Evolutionary conservation across 2,113 vertebrate genomes (phyloP).

Genomic region (Vanacampus margaritifer): DNA sequence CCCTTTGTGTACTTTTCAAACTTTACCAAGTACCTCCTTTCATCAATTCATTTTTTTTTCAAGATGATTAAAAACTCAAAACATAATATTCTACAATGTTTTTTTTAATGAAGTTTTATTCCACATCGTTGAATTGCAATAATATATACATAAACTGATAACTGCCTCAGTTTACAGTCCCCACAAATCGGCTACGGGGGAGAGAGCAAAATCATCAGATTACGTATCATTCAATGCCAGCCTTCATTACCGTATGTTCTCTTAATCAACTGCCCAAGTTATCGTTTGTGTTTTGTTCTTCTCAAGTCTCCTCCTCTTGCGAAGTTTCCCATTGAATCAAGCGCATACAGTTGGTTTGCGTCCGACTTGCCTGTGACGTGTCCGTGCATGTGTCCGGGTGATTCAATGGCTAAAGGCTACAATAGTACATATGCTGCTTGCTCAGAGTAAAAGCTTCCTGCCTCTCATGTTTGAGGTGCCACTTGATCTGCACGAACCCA

Average conservation of each 20-base stretch:
- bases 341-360: background rate
- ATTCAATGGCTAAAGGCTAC: constrained; percentile 6
- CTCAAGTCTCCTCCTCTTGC: background rate
- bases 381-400: background rate
- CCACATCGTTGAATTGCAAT: too few relatives aligned
- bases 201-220: too few relatives aligned
- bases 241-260: background rate
- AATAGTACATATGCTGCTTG: background rate
- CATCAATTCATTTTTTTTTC: background rate
- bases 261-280: background rate
- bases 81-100: background rate
- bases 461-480: background rate
- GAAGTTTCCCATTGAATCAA: background rate
- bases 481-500: background rate
- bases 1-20: too few relatives aligned
- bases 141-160: too few relatives aligned
- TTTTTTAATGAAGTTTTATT: too few relatives aligned
- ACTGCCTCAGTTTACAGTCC: too few relatives aligned
- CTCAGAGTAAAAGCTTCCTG: background rate
- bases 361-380: background rate
- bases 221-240: too few relatives aligned
- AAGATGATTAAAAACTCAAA: too few relatives aligned
- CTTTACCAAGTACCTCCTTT: background rate
- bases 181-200: too few relatives aligned
- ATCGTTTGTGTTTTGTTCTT: background rate